Conservation (phyloP, 2,113 vertebrate genomes). For the Lethenteron reissneri region DNA sequence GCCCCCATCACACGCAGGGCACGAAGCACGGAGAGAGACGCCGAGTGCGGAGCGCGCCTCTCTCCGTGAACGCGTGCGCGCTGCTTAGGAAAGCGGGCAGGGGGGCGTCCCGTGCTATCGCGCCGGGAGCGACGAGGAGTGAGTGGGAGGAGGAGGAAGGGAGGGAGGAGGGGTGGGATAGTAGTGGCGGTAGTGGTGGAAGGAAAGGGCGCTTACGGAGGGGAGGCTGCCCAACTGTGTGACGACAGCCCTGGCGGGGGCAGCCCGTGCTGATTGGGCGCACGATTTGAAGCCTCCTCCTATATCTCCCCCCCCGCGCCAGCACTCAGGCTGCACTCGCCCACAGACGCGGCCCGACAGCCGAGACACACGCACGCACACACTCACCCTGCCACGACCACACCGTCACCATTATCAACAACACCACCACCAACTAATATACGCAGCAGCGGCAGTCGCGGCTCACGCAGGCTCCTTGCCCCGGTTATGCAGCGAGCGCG, state of each 20-base stretch:
- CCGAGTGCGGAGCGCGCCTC: too few species aligned
- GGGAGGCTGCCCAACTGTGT: background rate
- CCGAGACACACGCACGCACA: too few species aligned
- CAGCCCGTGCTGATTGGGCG: constrained; percentile 5
- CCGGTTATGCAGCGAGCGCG: too few species aligned
- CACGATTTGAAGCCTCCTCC: constrained; percentile 1
- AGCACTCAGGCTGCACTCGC: background rate
- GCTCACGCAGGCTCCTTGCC: too few species aligned
- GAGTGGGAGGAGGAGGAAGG: background rate
- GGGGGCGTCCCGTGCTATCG: too few species aligned
- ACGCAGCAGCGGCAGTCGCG: too few species aligned
- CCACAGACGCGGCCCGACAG: too few species aligned
- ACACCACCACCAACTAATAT: too few species aligned
- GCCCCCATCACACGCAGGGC: too few species aligned
- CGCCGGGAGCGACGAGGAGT: background rate
- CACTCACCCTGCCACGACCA: constrained; percentile 21
- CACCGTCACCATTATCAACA: constrained; percentile 11
- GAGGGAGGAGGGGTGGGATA: background rate
- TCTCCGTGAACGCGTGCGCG: too few species aligned
- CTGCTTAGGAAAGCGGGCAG: too few species aligned
- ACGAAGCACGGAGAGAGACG: too few species aligned
- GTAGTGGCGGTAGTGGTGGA: background rate
- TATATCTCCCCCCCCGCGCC: background rate
- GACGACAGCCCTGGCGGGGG: constrained; percentile 2
- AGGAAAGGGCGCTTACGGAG: background rate